Base-by-base conservation (phyloP, 2,888 invertebrate species). In the Apocheima hispidaria region DNA sequence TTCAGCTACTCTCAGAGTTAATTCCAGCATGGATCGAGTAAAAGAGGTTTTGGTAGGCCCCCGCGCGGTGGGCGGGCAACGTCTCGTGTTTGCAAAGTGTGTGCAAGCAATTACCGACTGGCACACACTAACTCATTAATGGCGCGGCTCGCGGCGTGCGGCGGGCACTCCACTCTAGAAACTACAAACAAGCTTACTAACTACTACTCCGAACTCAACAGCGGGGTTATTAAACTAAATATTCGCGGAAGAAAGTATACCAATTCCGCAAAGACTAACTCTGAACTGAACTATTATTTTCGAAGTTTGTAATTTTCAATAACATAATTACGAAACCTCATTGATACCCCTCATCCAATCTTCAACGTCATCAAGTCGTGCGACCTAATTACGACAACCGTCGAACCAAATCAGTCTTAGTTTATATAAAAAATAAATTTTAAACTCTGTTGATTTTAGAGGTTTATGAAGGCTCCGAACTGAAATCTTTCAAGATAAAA, bases 41-140 rank as follows among this genome's bases (percentile, higher is more conserved):
- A 7, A 26, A 5, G 3, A 26, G 2, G 26, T 18, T 41, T 5
- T 6, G 10, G 41, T 41, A 41, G 41, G 21, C n/a, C 21, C 21
- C 41, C n/a, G 21, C n/a, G 41, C 20, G 18, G 21, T 21, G n/a
- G 21, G 1, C 21, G 9, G 40, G n/a, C 12, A 2, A 16, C n/a
- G 41, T 3, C 9, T 21, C 21, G 9, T 41, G 21, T 21, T 41
- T 41, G 43, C 43, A 7, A 28, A 26, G 44, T 28, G 14, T 44
- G 44, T 28, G 16, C n/a, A 16, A 44, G 28, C 28, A 44, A 44
- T 44, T 28, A 44, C 44, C 26, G 16, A 14, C 26, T 28, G 28
- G 44, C 16, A 44, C 44, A 7, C n/a, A 44, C 44, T n/a, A 21
- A 23, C 41, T 21, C n/a, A 41, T 40, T 40, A 40, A 12, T 2